Evolutionary conservation across 2,797 vertebrate genomes (phyloP).

Genomic region (Gymnothorax javanicus): DNA sequence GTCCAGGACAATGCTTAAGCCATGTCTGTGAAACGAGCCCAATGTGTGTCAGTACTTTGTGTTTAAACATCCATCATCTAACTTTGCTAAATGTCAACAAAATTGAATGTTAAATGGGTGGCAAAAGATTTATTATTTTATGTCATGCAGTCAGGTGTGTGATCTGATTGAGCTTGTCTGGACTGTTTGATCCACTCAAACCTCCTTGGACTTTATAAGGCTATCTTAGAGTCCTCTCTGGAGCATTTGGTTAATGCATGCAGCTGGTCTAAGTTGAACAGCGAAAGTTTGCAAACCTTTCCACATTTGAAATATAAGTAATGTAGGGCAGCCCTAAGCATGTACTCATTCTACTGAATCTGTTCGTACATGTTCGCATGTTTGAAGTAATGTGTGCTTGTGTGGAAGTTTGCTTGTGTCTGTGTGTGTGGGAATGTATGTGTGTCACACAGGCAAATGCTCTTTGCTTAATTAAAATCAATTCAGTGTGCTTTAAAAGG

Average conservation of each 20-base stretch:
- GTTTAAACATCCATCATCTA: neutral
- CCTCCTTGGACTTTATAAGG: neutral
- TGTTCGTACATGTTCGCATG: neutral
- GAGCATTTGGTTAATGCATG: neutral
- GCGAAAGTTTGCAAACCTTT: slow-evolving; percentile 53
- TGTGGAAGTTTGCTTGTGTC: neutral
- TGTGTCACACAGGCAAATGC: slow-evolving; percentile 1
- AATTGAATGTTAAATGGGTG: too few relatives aligned
- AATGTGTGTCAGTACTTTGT: neutral
- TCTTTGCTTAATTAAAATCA: neutral
- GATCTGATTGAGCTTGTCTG: neutral
- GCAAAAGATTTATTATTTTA: neutral
- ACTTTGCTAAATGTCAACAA: neutral
- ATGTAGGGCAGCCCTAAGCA: slow-evolving; percentile 40
- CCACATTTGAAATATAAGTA: slow-evolving; percentile 44
- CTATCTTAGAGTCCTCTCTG: neutral
- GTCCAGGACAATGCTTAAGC: too few relatives aligned
- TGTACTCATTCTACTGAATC: neutral
- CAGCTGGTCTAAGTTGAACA: slow-evolving; percentile 37
- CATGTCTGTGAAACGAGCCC: neutral
- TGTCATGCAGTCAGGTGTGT: neutral
- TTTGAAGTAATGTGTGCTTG: neutral
- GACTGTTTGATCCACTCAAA: neutral
- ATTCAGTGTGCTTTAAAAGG: neutral
- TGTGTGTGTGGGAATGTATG: slow-evolving; percentile 32